A percentile compares a stretch with the other conserved stretches of the same genome.
Evolutionary conservation across 2,888 invertebrate genomes (phyloP).

Genomic region (Xestoiulus laeticollis): DNA sequence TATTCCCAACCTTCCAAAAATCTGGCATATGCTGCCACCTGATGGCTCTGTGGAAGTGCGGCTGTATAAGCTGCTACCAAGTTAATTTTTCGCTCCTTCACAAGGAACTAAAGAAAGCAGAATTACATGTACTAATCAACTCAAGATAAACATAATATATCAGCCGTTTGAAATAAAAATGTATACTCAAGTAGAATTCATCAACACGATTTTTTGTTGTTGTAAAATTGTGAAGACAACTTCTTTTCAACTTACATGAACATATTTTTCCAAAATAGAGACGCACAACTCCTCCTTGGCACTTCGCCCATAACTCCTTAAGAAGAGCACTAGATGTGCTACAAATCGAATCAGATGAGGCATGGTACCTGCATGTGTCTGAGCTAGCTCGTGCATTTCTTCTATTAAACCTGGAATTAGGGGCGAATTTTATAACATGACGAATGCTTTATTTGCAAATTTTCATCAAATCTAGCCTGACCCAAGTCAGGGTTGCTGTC

Average conservation of each 20-base stretch:
- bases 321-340: slow-evolving; percentile 84
- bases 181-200: too few species aligned
- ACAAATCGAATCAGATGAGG: slow-evolving; percentile 79
- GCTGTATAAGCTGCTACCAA: slow-evolving; percentile 87
- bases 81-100: slow-evolving; percentile 77
- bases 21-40: slow-evolving; percentile 65
- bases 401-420: slow-evolving; percentile 72
- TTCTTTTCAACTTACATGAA: slow-evolving; percentile 62
- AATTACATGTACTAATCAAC: background rate
- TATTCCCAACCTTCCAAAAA: slow-evolving; percentile 64
- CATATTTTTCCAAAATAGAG: slow-evolving; percentile 77
- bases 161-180: too few species aligned
- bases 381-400: slow-evolving; percentile 74
- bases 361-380: background rate
- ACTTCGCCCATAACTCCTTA: slow-evolving; percentile 78
- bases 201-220: too few species aligned
- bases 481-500: background rate
- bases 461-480: background rate
- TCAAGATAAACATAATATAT: too few species aligned
- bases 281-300: slow-evolving; percentile 73
- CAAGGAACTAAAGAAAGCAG: slow-evolving; percentile 70
- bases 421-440: background rate
- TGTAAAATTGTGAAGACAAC: background rate
- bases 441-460: background rate
- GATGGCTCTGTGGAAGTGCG: slow-evolving; percentile 74